Percentiles rank a stretch among this genome's conserved stretches.
phyloP scores from a whole-genome alignment of 2,797 vertebrate genomes.

The Halcyon badia region DNA sequence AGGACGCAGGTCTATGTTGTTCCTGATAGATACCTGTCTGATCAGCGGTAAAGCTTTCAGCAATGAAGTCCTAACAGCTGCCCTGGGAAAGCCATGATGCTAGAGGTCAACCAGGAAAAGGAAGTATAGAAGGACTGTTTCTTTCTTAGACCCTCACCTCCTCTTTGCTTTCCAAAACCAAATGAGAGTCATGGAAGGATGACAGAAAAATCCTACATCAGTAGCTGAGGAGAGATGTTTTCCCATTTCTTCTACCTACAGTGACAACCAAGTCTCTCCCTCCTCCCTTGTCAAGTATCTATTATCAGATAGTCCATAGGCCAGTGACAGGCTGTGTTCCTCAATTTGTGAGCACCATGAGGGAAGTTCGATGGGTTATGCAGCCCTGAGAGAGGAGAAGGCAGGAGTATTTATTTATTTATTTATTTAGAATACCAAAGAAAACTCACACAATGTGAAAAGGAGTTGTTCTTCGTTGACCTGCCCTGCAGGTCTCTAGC shows the following conservation, averaged over 20 bases:
- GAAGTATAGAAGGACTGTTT: background rate
- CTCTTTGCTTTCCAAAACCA: background rate
- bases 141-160: background rate
- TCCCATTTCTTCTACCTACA: background rate
- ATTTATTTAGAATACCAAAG: background rate
- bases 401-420: background rate
- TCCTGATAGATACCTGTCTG: background rate
- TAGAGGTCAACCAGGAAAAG: background rate
- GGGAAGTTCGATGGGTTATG: background rate
- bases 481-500: conserved; percentile 4
- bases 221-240: background rate
- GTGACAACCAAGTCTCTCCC: background rate
- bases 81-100: background rate
- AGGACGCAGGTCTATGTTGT: background rate
- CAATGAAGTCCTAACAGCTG: background rate
- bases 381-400: background rate
- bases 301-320: background rate
- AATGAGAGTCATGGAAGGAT: background rate
- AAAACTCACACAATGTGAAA: background rate
- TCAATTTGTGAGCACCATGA: background rate
- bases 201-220: background rate
- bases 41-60: background rate
- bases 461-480: background rate
- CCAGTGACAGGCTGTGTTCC: background rate
- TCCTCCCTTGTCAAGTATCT: background rate